Conservation (phyloP, 2,888 invertebrate species). For the Diaprepes abbreviatus region DNA sequence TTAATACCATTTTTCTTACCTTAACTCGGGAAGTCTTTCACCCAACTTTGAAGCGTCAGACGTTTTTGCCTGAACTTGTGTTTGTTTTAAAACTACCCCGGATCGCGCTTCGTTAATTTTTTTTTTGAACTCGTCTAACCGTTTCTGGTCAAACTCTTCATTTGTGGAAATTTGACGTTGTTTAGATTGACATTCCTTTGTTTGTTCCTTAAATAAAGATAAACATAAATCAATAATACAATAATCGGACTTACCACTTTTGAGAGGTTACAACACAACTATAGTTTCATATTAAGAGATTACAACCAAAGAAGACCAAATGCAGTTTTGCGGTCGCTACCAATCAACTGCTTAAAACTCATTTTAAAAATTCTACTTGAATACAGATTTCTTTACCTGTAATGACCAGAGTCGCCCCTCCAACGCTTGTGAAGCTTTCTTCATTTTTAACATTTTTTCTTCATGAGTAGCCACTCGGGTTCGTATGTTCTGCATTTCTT, state of each 20-base stretch:
- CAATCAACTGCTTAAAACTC: too few relatives aligned
- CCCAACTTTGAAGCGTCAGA: constrained; percentile 69
- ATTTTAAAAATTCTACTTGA: too few relatives aligned
- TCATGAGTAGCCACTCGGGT: constrained; percentile 64
- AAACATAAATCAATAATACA: too few relatives aligned
- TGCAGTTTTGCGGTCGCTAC: too few relatives aligned
- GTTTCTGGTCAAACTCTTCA: constrained; percentile 57
- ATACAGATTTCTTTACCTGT: too few relatives aligned
- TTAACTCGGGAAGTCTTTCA: constrained; percentile 68
- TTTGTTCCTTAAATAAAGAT: constrained; percentile 67
- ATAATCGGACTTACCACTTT: too few relatives aligned
- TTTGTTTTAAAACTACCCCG: constrained; percentile 67
- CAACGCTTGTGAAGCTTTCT: constrained; percentile 55
- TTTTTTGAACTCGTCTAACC: constrained; percentile 55
- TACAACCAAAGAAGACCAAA: too few relatives aligned
- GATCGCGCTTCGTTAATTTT: constrained; percentile 58
- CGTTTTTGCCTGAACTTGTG: constrained; percentile 65
- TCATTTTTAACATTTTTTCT: constrained; percentile 62
- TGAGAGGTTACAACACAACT: too few relatives aligned
- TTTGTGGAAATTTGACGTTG: constrained; percentile 62
- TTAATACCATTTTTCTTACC: too few relatives aligned
- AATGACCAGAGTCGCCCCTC: constrained; percentile 60
- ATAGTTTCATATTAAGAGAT: too few relatives aligned
- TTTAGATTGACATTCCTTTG: constrained; percentile 68
- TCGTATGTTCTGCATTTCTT: constrained; percentile 59